Conservation (phyloP, 2,113 vertebrate genomes). For the Sander vitreus region DNA sequence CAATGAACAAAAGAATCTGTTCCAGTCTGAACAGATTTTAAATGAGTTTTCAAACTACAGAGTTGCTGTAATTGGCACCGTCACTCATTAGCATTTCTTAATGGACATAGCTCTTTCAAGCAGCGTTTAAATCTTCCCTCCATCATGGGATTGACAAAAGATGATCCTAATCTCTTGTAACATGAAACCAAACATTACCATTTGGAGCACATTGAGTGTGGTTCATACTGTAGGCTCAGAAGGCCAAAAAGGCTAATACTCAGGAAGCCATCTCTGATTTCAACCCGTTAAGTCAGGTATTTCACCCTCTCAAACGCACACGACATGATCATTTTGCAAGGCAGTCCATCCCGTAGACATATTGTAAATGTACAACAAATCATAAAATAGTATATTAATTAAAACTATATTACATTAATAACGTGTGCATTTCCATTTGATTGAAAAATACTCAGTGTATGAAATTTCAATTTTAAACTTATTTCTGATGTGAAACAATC, state of each 20-base stretch:
- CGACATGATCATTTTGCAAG: constrained; percentile 26
- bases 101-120: constrained; percentile 11
- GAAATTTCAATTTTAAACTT: constrained; percentile 30
- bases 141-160: background rate
- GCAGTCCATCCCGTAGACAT: constrained; percentile 17
- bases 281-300: background rate
- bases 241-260: background rate
- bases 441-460: constrained; percentile 59
- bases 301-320: constrained; percentile 13
- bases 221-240: background rate
- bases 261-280: constrained; percentile 3
- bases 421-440: constrained; percentile 43
- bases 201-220: background rate
- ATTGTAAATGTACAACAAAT: constrained; percentile 32
- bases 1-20: constrained; percentile 4
- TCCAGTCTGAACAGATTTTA: constrained; percentile 16
- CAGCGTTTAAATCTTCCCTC: background rate
- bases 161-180: background rate
- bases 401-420: constrained; percentile 52
- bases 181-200: constrained; percentile 12
- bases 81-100: background rate
- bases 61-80: background rate
- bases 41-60: constrained; percentile 2
- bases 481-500: constrained; percentile 23
- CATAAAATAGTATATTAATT: constrained; percentile 44